Evolutionary conservation across 2,113 vertebrate species (phyloP).

Genomic region (Cygnus atratus): DNA sequence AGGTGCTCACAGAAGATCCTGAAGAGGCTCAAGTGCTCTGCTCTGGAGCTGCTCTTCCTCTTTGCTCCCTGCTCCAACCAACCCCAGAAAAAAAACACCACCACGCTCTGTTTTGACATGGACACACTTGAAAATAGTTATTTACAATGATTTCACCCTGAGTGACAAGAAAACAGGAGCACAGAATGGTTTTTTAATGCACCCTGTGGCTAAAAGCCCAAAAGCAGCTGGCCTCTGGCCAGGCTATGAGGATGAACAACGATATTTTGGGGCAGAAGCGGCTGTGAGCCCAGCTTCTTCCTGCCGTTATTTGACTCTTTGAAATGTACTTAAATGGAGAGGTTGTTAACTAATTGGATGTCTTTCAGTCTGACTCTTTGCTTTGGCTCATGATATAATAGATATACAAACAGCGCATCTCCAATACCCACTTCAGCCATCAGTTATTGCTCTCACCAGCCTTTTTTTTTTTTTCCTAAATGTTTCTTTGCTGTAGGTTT

Average conservation of each 20-base stretch:
- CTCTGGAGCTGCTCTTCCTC: background rate
- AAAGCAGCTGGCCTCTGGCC: slow-evolving; percentile 1
- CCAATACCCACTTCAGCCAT: background rate
- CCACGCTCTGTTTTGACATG: background rate
- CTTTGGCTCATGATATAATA: background rate
- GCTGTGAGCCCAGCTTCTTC: background rate
- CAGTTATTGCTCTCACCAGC: background rate
- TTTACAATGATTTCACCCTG: background rate
- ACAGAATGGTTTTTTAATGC: slow-evolving; percentile 1
- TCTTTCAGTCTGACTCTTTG: slow-evolving; percentile 13
- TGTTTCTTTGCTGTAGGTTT: background rate
- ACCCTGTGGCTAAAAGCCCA: slow-evolving; percentile 22
- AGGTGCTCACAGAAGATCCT: background rate
- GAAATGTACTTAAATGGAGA: background rate
- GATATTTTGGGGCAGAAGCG: background rate
- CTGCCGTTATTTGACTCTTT: slow-evolving; percentile 8
- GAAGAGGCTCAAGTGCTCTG: background rate
- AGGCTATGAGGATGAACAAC: slow-evolving; percentile 10
- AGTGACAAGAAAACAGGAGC: background rate
- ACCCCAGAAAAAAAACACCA: background rate
- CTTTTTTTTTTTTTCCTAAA: background rate
- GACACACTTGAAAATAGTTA: background rate
- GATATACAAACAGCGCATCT: background rate
- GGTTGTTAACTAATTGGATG: slow-evolving; percentile 3
- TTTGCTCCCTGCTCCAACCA: background rate